These are phyloP conservation scores for Protobothrops mucrosquamatus DNA, from an alignment of 2,113 vertebrate genomes.

Conservation along the genomic window DNA sequence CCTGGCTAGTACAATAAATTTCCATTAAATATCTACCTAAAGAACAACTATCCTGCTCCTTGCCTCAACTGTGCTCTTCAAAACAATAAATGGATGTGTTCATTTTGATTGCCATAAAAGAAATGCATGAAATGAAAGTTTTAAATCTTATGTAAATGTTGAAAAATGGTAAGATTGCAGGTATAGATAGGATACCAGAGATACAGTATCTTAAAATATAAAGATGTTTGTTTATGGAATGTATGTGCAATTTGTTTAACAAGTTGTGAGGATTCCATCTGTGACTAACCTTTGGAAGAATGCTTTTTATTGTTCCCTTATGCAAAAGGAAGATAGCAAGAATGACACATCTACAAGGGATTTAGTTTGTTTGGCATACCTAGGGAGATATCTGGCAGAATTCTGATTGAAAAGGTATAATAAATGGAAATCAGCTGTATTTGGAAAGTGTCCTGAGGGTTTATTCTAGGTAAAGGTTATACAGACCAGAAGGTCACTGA, in stretches of 20 bases:
- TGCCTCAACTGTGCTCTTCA: background rate
- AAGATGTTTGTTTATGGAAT: background rate
- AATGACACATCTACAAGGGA: background rate
- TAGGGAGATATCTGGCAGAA: background rate
- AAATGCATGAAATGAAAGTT: background rate
- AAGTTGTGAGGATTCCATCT: background rate
- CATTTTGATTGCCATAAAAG: background rate
- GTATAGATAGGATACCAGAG: background rate
- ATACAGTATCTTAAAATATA: background rate
- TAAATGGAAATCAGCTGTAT: background rate
- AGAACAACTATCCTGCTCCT: background rate
- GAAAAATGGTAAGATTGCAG: background rate
- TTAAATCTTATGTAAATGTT: background rate
- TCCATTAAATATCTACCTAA: background rate
- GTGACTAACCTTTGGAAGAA: background rate
- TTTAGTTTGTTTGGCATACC: background rate
- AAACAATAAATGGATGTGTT: background rate
- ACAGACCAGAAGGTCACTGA: background rate
- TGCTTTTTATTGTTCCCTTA: background rate
- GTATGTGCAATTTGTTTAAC: background rate
- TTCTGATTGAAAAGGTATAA: background rate
- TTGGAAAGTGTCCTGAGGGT: background rate
- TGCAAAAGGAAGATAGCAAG: background rate
- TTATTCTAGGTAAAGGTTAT: background rate
- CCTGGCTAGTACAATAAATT: background rate